Conservation (phyloP, 2,888 invertebrate genomes). For the Neoscelio sp. region DNA sequence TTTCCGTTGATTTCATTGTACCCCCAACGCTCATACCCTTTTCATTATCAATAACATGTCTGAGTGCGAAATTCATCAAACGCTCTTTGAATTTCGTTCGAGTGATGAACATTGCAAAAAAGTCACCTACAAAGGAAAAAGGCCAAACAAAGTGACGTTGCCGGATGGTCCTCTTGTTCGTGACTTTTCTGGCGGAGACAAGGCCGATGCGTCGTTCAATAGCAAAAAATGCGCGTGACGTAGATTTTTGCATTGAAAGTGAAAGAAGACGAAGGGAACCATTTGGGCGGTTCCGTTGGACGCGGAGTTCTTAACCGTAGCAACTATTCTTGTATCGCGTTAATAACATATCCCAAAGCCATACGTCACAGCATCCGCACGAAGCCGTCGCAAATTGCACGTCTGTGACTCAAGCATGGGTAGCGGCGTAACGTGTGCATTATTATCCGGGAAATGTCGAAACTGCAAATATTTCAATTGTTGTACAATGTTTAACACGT, state of each 20-base stretch:
- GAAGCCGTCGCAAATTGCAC: slow-evolving; percentile 47
- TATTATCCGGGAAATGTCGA: slow-evolving; percentile 60
- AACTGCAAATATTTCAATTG: slow-evolving; percentile 45
- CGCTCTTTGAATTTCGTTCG: slow-evolving; percentile 23
- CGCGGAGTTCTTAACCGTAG: slow-evolving; percentile 14
- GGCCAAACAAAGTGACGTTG: slow-evolving; percentile 34
- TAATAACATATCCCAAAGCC: slow-evolving; percentile 51
- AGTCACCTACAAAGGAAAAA: slow-evolving; percentile 26
- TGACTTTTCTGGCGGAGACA: slow-evolving; percentile 42
- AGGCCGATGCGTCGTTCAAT: slow-evolving; percentile 52
- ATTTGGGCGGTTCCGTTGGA: slow-evolving; percentile 49
- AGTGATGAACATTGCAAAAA: slow-evolving; percentile 6
- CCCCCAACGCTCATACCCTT: too few species aligned
- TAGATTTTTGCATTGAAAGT: slow-evolving; percentile 61
- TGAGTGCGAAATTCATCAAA: slow-evolving; percentile 9
- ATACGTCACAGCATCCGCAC: slow-evolving; percentile 48
- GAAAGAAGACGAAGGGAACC: slow-evolving; percentile 52
- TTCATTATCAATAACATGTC: slow-evolving; percentile 27
- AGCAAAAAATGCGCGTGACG: slow-evolving; percentile 56
- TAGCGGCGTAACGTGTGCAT: slow-evolving; percentile 34
- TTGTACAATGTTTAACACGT: slow-evolving; percentile 17
- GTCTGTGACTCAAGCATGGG: slow-evolving; percentile 37
- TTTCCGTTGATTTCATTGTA: too few species aligned
- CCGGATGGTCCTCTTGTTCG: slow-evolving; percentile 46
- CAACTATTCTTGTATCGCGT: slow-evolving; percentile 10